Evolutionary conservation across 2,888 invertebrate genomes (phyloP), one percentile per base, ranked within the genome.

Genomic region (Strigamia crassipes): DNA sequence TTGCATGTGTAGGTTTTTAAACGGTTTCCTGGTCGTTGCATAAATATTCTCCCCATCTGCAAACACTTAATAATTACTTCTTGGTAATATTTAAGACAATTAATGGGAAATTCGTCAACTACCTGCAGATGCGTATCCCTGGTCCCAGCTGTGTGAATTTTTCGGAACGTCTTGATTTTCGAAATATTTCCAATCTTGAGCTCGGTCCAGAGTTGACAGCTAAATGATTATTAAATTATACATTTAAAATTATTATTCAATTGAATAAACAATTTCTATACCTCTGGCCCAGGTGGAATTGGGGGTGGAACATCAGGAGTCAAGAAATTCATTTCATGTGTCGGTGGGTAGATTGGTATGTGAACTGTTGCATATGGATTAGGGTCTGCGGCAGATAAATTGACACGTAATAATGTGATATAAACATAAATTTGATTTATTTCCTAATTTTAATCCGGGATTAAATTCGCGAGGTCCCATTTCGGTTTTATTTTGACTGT

Each of bases 1-100:
- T n/a, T 46, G 46, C 13, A n/a, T 46, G n/a, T 46, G 13, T 46
- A 46, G 0, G n/a, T 46, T 46, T n/a, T n/a, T 46, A 46, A 13
- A 18, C 18, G 27, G 78, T n/a, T 27, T 31, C n/a, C 78, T 78
- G 8, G 78, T 34, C n/a, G 78, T 78, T 38, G 78, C 78, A 38
- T 78, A 78, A 78, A 78, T 31, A 38, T 78, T 78, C 8, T 78
- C 78, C 18, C 78, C 78, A 78, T 78, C 78, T 78, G 38, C 27
- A 78, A 78, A 27, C 2, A 34, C 38, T 38, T 6, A 10, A 10
- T 38, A 12, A 78, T 23, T 78, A 46, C 15, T 46, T 27, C 1
- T 2, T 27, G 27, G 27, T 27, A 27, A 27, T 2, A 27, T 2
- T 13, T 13, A n/a, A 46, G 46, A 46, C 5, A 46, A 46, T 12